Base-by-base conservation (phyloP, 2,888 invertebrate genomes). In the Trichopoda pennipes region DNA sequence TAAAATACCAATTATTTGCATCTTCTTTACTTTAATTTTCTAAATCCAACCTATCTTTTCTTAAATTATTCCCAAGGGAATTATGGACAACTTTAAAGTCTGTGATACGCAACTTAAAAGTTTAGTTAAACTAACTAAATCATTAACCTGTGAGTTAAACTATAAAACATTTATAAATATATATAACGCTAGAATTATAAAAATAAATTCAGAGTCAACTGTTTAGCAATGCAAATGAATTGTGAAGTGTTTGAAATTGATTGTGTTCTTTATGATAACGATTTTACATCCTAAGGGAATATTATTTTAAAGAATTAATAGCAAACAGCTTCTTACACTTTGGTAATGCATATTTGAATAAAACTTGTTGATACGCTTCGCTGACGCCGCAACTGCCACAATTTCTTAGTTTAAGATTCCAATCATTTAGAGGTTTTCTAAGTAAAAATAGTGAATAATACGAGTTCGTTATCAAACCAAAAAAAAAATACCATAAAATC, bases 361-460 rank as follows among this genome's bases (percentile, higher is more conserved):
- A 60, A 64, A 77, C 69, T 77, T 61, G 69, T 63, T 64, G 77
- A 78, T 78, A 53, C 47, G 63, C 49, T 49, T 63, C 68, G 60
- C 16, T 32, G 44, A 14, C n/a, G 56, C 23, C 32, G 9, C 44
- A n/a, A n/a, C 10, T 44, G 47, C 47, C 28, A n/a, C 21, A n/a
- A 17, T 47, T 23, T 38, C 55, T 51, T 61, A 77, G 55, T 69
- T 35, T 63, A 51, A 70, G 61, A 76, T 76, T 55, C 16, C 3
- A 76, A 47, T 69, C 61, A 42, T 19, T 17, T n/a, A 21, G 68
- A 76, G 68, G 51, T 60, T 76, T 49, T 68, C 66, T 56, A 68
- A 47, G 61, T 17, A 60, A 51, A 51, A 72, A 35, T 23, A 6
- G 56, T 32, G 35, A 49, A 58, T 60, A 69, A 47, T 21, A 49